A percentile compares a stretch with the other conserved stretches of the same genome.
Conservation (phyloP, 2,113 vertebrate species). For the Tonatia bakeri region DNA sequence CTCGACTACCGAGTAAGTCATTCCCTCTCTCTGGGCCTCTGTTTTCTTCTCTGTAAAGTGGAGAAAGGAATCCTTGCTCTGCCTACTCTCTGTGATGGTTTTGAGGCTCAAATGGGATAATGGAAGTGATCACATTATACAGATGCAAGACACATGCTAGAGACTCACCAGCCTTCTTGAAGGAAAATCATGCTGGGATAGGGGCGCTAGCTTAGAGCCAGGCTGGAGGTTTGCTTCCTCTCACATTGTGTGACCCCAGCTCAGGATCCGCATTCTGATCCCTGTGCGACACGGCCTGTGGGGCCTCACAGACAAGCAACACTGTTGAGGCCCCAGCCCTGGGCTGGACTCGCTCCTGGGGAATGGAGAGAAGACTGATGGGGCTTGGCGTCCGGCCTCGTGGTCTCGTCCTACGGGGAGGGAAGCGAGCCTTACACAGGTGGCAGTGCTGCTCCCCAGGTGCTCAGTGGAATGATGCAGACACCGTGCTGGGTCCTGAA, state of each 20-base stretch:
- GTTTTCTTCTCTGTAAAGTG: background rate
- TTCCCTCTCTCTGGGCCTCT: background rate
- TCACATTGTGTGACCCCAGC: background rate
- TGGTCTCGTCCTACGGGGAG: background rate
- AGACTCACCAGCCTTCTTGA: background rate
- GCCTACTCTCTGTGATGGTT: background rate
- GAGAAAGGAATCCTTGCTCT: background rate
- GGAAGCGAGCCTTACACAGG: background rate
- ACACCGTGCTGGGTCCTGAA: background rate
- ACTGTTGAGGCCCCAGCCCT: background rate
- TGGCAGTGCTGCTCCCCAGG: background rate
- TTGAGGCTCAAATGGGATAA: background rate
- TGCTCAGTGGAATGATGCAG: background rate
- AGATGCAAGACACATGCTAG: background rate
- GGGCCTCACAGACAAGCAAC: background rate
- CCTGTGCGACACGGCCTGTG: background rate
- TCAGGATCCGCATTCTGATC: background rate
- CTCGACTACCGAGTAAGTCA: background rate
- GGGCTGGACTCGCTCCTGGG: background rate
- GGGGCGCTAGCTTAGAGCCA: background rate
- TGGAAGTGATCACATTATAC: background rate
- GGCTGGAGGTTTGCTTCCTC: background rate
- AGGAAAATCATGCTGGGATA: background rate
- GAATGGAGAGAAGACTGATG: background rate
- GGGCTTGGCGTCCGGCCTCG: background rate